Evolutionary conservation across 2,797 vertebrate species (phyloP), one percentile per base, ranked within the genome.

Genomic region (Gallinago stenura): DNA sequence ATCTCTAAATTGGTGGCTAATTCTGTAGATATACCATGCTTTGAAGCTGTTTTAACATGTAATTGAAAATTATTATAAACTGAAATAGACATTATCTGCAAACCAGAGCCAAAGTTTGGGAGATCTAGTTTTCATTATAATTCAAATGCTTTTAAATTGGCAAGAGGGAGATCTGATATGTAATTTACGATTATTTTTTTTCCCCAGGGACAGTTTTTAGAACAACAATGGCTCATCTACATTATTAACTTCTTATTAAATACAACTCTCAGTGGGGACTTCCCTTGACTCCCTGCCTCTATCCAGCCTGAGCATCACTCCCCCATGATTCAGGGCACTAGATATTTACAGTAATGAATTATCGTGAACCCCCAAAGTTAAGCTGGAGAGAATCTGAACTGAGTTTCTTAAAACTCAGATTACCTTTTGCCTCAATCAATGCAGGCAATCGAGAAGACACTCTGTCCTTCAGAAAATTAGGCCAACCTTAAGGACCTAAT

Each of bases 401-500:
- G 20, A 62, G 70, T 69, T 70, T 57, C 53, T 31, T 50, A 33
- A 73, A 82, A 76, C 48, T 70, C 37, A 46, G 85, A 54, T 43
- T 75, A 41, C 50, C 45, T 90, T 83, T 26, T 53, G 48, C 53
- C 78, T 89, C 20, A 7, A 53, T 1, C 3, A 8, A 48, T 64
- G 30, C 19, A 17, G 77, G 75, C 2, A 17, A 43, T 43, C 7
- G 7, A 57, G 50, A 95, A 90, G 93, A 90, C 89, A 1, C 3
- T 0, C 53, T 92, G 95, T 62, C 87, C 88, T 87, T 78, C 56
- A 69, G 18, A 79, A 96, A 97, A 97, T 24, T 3, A 95, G 91
- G 95, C 88, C 91, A 87, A 69, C 71, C 21, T 77, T 10, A 2
- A 71, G 81, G 33, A 71, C 57, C 83, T 94, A 96, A 95, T 93